Evolutionary conservation across 2,888 invertebrate species (phyloP), one percentile per base, ranked within the genome.

Genomic region (Cerastis rubricosa): DNA sequence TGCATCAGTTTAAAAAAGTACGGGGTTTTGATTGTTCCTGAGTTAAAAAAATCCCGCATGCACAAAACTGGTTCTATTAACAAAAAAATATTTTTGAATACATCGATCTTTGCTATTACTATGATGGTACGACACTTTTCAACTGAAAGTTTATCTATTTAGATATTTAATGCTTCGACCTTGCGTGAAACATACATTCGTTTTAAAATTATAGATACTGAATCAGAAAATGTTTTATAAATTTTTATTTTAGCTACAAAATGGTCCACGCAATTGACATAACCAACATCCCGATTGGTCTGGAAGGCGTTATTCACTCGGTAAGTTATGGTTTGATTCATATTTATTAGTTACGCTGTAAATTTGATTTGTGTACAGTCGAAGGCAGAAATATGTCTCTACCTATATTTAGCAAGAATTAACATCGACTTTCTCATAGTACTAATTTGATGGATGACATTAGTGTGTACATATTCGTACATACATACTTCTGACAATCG

Each of bases 251-350:
- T 80, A 81, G 80, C 68, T n/a, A 78, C 73, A 79, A 69, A 76
- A 95, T 95, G 95, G 94, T 94, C 71, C 94, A 94, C 75, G 88
- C 90, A 47, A 93, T 85, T 29, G 66, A 89, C 54, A 76, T 87
- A 51, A 77, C 78, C 2, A 87, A 87, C 43, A 89, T 94, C 19
- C 91, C 92, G 29, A 91, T 94, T 49, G 92, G 91, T 12, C 80
- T 94, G 29, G 92, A 93, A 12, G 90, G 87, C 69, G 81, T 93
- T 11, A 66, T 89, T 3, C 79, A 84, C 71, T 64, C 78, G 84
- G 94, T 93, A 87, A 92, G 91, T 90, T 29, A 40, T 29, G 14
- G 59, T 68, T 49, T 57, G 14, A 25, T 68, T 47, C 14, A 45
- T 59, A 25, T 47, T 63, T 68, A 25, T 35, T 61, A 45, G 11